phyloP scores from a whole-genome alignment of 1,140 invertebrate species.

The Drosophila truncata region DNA sequence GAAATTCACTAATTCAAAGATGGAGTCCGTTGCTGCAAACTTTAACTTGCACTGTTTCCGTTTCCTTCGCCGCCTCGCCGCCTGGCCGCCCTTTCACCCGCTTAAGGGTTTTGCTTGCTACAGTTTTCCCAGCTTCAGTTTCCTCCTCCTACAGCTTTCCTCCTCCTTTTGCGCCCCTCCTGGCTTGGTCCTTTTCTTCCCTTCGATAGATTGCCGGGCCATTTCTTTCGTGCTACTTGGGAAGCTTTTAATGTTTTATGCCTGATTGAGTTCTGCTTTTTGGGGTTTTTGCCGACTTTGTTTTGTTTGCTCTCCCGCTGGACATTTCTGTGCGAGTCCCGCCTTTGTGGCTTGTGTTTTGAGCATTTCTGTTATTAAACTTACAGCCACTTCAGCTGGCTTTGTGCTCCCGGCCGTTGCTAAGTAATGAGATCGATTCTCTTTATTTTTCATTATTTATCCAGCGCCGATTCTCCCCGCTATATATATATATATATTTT shows the following conservation, averaged over 20 bases:
- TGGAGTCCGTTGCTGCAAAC: constrained; percentile 65
- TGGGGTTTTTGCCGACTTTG: constrained; percentile 63
- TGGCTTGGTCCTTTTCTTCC: constrained; percentile 10
- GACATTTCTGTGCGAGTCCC: constrained; percentile 63
- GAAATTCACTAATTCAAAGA: constrained; percentile 76
- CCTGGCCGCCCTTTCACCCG: background rate
- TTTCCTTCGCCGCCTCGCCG: constrained; percentile 36
- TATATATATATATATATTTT: constrained; percentile 3
- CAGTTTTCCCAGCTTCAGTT: constrained; percentile 16
- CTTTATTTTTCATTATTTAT: constrained; percentile 35
- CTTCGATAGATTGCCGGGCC: constrained; percentile 36
- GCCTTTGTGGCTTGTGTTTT: constrained; percentile 72
- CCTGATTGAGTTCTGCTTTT: constrained; percentile 81
- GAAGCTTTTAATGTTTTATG: constrained; percentile 75
- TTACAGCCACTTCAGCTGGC: constrained; percentile 41
- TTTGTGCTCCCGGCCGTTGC: constrained; percentile 67
- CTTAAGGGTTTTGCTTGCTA: constrained; percentile 30
- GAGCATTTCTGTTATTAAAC: constrained; percentile 77
- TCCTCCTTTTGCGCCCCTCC: background rate
- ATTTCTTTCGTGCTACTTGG: constrained; percentile 45
- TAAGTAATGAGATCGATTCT: constrained; percentile 80
- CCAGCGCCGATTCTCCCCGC: constrained; percentile 6
- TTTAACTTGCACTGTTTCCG: constrained; percentile 64
- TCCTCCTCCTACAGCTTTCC: constrained; percentile 6
- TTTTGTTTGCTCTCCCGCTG: constrained; percentile 50